phyloP scores from a whole-genome alignment of 2,888 invertebrate species.

The Drosophila bunnanda region DNA sequence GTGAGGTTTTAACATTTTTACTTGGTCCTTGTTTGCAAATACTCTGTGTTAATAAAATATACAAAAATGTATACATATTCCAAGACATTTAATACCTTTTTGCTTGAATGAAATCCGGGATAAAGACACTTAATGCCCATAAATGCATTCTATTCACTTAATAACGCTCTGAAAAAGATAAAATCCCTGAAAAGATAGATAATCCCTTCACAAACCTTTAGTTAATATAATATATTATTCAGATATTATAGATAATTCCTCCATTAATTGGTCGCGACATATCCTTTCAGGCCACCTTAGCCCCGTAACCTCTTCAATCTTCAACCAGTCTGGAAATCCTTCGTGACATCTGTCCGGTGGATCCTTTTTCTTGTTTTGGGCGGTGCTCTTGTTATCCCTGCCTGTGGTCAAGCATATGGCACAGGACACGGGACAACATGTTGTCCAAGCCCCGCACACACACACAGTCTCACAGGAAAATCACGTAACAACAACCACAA shows the following conservation, averaged over 20 bases:
- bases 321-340: conserved; percentile 17
- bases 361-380: conserved; percentile 24
- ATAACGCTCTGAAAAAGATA: no score
- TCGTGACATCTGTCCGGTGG: conserved; percentile 23
- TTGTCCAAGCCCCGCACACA: conserved; percentile 5
- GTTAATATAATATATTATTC: no score
- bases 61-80: no score
- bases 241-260: not conserved
- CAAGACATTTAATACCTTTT: no score
- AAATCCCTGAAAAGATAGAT: no score
- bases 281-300: conserved; percentile 15
- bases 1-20: not conserved
- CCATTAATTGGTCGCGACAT: conserved; percentile 15
- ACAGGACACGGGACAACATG: conserved; percentile 43
- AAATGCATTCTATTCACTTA: no score
- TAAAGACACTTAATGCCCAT: no score
- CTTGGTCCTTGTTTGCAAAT: no score
- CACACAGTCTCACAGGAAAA: conserved; percentile 40
- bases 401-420: conserved; percentile 66
- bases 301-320: conserved; percentile 1
- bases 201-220: not conserved
- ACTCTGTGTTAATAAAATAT: no score
- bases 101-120: no score
- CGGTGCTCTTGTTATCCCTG: conserved; percentile 20
- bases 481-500: conserved; percentile 36